Evolutionary conservation across 2,113 vertebrate species (phyloP), one percentile per base, ranked within the genome.

Genomic region (Bucco capensis): DNA sequence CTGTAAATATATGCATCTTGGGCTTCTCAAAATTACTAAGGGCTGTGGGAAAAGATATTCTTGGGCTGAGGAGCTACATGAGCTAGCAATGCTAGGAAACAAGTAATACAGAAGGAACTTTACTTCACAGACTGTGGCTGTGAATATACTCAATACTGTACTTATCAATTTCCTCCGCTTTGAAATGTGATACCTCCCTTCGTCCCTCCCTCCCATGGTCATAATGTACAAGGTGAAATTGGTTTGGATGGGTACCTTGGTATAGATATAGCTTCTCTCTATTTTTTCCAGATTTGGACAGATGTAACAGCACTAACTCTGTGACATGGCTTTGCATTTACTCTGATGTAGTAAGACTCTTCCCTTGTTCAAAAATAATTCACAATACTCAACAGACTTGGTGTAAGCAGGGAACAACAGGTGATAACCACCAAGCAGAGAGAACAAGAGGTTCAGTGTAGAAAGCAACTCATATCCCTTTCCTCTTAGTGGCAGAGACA

Each of bases 181-280:
- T 62, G 14, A 51, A 80, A 87, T 42, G 14, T 21, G 10, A 61
- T 28, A 31, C 2, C 4, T 35, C 19, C 9, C 23, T 22, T 8
- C 25, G 8, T 19, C 7, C 5, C 14, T 6, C 8, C 15, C 7
- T 6, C 5, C 30, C 6, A 28, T n/a, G n/a, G n/a, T n/a, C n/a
- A n/a, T n/a, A n/a, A 30, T 79, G 44, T 83, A 58, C 44, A 69
- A 44, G 12, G 4, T 12, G 16, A 76, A 60, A 61, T 25, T 56
- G 1, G 30, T 79, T 50, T 8, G 4, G 7, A 37, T 58, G 23
- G 8, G 14, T 60, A 44, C 2, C 25, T 37, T 50, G 8, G 8
- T 35, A 50, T 2, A 49, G 10, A 60, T 6, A 24, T 0, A 64
- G 2, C 4, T 62, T 8, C 18, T 65, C 24, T 37, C 22, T 58